Base-by-base conservation (phyloP, 2,888 invertebrate genomes). In the Sarcophaga carnaria region DNA sequence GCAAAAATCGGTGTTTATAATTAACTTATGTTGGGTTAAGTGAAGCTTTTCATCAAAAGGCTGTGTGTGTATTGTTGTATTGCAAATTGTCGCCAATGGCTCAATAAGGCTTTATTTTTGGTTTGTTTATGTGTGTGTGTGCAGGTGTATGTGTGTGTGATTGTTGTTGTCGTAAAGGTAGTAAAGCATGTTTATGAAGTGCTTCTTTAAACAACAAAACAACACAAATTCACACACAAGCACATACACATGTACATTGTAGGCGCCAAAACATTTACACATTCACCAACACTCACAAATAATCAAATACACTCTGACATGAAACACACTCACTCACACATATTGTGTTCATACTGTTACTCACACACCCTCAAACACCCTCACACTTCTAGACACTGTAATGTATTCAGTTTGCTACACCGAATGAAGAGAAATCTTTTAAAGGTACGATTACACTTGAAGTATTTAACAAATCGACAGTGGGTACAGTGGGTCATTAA, bases 11-110 rank as follows among this genome's bases (percentile, higher is more conserved):
- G 81, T 83, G 86, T 85, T 37, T 88, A 88, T 89, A 89, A 89
- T 89, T 89, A 89, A 88, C 88, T 88, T 88, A 86, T 86, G 88
- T 88, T 88, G 82, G 87, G 88, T 88, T 88, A 86, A 88, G 88
- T 88, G 87, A 88, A 90, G 89, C 86, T 87, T 84, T 88, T 84
- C 80, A 78, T 80, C 85, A 88, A 88, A 62, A 88, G 87, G 49
- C 83, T 86, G 5, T 17, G 37, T 37, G 37, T 37, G 37, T 37
- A 37, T 54, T 17, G 85, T 89, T 88, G 87, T 89, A 81, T 85
- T 83, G 85, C 85, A 88, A 89, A 88, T 89, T 88, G 88, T 88
- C 83, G 88, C 88, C 84, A 82, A 80, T 82, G 85, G 89, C 88
- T 78, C 74, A 80, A 88, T 83, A 54, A 76, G 74, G 64, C 59